Base-by-base conservation (phyloP, 2,888 invertebrate genomes). In the Drosophila prolongata region DNA sequence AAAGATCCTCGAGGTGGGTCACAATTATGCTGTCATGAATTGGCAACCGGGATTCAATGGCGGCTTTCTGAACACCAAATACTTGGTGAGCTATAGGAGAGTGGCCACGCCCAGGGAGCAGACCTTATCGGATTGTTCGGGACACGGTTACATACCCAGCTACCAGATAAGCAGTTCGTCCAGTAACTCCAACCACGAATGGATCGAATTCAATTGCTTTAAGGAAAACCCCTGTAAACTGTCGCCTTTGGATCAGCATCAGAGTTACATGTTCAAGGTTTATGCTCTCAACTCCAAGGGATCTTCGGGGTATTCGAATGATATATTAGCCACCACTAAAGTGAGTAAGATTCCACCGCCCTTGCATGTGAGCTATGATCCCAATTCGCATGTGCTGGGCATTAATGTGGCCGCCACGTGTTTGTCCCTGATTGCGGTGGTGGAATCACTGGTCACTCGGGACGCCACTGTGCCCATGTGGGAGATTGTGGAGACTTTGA, bases 11-110 rank as follows among this genome's bases (percentile, higher is more conserved):
- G 95, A 96, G 89, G 94, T 96, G 0, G 97, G 96, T 0, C 96
- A 96, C 35, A 96, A 95, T 58, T 96, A 94, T 84, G 96, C 97
- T 1, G 95, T 96, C 0, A 92, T 98, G n/a, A 94, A 94, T 57
- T 98, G 98, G 98, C 96, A 96, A 80, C 95, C 97, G 0, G 98
- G 98, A 0, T 98, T 98, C 91, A 97, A 98, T 90, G 98, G 98
- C 0, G 98, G 98, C 0, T 93, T 97, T 56, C 94, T 94, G 38
- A 96, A 95, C 82, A 98, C 97, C 0, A 97, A 97, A 89, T 97
- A 96, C 91, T 95, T 96, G 85, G 95, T 97, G n/a, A 95, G 95
- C 24, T 97, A 96, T 91, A 94, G 95, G 27, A 94, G 96, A 24
- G 95, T 95, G 0, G 93, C 94, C 0, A 92, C 92, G 42, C 94